Percentiles rank a stretch among this genome's conserved stretches.
phyloP scores from a whole-genome alignment of 2,888 invertebrate species.

The Leptinotarsa tumamoca region DNA sequence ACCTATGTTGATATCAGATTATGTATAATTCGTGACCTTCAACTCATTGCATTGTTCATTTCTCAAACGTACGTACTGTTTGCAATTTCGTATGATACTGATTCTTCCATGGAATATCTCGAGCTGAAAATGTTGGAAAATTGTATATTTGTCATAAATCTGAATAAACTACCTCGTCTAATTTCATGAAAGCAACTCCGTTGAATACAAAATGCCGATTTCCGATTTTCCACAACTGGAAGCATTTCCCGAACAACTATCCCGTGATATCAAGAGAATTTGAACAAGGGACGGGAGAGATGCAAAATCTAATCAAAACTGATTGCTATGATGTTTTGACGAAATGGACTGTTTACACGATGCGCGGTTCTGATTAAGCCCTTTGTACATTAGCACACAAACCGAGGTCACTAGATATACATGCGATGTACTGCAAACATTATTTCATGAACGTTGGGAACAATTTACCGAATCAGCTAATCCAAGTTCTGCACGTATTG shows the following conservation, averaged over 20 bases:
- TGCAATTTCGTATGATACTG: too few relatives aligned
- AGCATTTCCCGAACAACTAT: not conserved
- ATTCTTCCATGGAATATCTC: too few relatives aligned
- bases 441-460: conserved; percentile 57
- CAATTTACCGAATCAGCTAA: conserved; percentile 56
- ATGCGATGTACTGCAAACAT: conserved; percentile 56
- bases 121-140: too few relatives aligned
- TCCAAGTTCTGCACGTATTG: conserved; percentile 39
- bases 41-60: too few relatives aligned
- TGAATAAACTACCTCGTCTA: too few relatives aligned
- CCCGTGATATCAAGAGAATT: conserved; percentile 39
- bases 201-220: too few relatives aligned
- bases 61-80: too few relatives aligned
- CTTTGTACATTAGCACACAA: conserved; percentile 61
- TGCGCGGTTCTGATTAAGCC: conserved; percentile 60
- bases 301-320: conserved; percentile 67
- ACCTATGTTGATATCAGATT: too few relatives aligned
- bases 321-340: conserved; percentile 67
- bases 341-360: conserved; percentile 63
- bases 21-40: too few relatives aligned
- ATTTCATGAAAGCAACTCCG: too few relatives aligned
- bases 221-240: too few relatives aligned
- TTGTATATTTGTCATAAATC: too few relatives aligned
- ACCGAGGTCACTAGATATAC: conserved; percentile 59
- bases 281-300: conserved; percentile 52